Conservation (phyloP, 2,888 invertebrate species). For the Diarsia dahlii region DNA sequence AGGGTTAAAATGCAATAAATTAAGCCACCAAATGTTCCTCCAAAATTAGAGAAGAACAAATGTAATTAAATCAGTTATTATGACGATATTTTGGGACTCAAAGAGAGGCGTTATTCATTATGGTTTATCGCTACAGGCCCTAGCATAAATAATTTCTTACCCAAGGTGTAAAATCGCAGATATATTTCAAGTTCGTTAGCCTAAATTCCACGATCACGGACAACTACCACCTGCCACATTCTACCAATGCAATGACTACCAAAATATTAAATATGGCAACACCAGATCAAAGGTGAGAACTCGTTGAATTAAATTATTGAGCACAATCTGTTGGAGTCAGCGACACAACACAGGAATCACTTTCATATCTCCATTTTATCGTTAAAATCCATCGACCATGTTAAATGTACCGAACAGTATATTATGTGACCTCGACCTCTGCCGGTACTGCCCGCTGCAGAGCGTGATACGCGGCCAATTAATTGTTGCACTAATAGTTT, state of each 20-base stretch:
- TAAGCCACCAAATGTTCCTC: too few relatives aligned
- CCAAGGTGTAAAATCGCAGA: not conserved
- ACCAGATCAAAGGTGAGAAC: slow-evolving; percentile 41
- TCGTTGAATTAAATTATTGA: slow-evolving; percentile 58
- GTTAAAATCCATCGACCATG: slow-evolving; percentile 45
- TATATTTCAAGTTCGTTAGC: slow-evolving; percentile 16
- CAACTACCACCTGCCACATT: slow-evolving; percentile 28
- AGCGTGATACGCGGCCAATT: slow-evolving; percentile 59
- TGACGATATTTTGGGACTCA: not conserved
- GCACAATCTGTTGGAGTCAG: slow-evolving; percentile 20
- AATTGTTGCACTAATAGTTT: slow-evolving; percentile 51
- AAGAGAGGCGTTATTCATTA: not conserved
- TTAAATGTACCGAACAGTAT: slow-evolving; percentile 32
- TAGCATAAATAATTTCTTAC: not conserved
- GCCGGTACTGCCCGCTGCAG: slow-evolving; percentile 31
- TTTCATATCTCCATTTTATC: slow-evolving; percentile 63
- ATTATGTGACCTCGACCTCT: slow-evolving; percentile 46
- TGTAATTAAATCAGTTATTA: not conserved
- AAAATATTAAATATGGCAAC: slow-evolving; percentile 52
- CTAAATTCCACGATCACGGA: slow-evolving; percentile 2
- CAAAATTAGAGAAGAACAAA: too few relatives aligned
- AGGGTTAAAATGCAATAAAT: too few relatives aligned
- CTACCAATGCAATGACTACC: slow-evolving; percentile 13
- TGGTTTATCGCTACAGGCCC: not conserved
- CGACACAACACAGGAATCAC: slow-evolving; percentile 37